Evolutionary conservation across 2,888 invertebrate species (phyloP).

Genomic region (Limnephilus marmoratus): DNA sequence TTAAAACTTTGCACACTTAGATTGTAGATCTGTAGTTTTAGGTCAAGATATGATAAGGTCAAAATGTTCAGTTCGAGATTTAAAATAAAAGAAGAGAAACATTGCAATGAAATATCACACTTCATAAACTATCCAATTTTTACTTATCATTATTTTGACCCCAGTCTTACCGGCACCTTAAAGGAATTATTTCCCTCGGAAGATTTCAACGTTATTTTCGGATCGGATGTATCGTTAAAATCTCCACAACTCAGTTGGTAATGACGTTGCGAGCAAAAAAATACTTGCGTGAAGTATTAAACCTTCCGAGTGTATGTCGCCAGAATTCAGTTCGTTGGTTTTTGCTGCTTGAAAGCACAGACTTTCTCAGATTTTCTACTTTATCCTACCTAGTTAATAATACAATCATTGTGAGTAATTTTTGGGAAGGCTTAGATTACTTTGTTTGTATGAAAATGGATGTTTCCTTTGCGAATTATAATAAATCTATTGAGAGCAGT

Average conservation of each 20-base stretch:
- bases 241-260: no score
- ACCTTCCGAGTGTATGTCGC: not conserved
- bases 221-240: no score
- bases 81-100: not conserved
- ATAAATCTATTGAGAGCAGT: not conserved
- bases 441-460: not conserved
- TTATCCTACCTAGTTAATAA: no score
- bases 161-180: not conserved
- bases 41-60: not conserved
- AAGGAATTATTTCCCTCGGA: not conserved
- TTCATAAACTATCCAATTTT: no score
- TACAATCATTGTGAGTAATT: not conserved
- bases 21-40: not conserved
- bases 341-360: no score
- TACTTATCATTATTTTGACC: not conserved
- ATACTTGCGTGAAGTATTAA: no score
- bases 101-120: no score
- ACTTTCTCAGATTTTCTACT: no score
- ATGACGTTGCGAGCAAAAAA: no score
- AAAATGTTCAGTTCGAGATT: not conserved
- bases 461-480: not conserved
- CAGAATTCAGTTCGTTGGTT: not conserved
- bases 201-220: not conserved
- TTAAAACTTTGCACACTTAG: not conserved
- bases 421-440: not conserved